Evolutionary conservation across 2,113 vertebrate genomes (phyloP), one percentile per base, ranked within the genome.

Genomic region (Notarius quadriscutis): DNA sequence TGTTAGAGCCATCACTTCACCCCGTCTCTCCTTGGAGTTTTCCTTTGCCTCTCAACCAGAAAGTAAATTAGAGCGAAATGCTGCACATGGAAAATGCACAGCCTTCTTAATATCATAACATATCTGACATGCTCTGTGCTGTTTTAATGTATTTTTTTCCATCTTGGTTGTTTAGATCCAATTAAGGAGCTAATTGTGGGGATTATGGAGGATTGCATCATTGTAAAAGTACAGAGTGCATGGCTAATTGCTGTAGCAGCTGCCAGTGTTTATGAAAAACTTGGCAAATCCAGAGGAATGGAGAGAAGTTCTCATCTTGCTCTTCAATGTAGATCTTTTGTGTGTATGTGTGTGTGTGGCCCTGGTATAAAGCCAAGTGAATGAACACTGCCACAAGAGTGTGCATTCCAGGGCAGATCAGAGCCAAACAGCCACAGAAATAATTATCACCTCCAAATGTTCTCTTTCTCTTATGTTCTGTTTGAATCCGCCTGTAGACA

Each of bases 111-210:
- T 84, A 87, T 88, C 81, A 18, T 85, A 84, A 86, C 83, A 72
- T 84, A 87, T 88, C 91, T 75, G 65, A 85, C 87, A 89, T 87
- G 50, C 90, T 91, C 86, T 78, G 87, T 71, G 72, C 90, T 90
- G 92, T 88, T 89, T 89, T 93, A 91, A 92, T 94, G 93, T 93
- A 94, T 93, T 92, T 93, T 93, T 91, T 93, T 94, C 92, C 91
- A 91, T 92, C 92, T 93, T 90, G 90, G 92, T 94, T 95, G 91
- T 95, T 95, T 94, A 94, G 93, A 93, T 89, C 92, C 94, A 95
- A 95, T 96, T 95, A 95, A 93, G 92, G 84, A 93, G 92, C 92
- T 95, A 95, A 95, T 95, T 95, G 94, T 94, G 88, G 91, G 91
- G 91, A 92, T 94, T 93, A 94, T 91, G 90, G 93, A 94, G 92